These are phyloP conservation scores for Rhinichthys osculus DNA, from an alignment of 2,797 vertebrate species.

Conservation along the genomic window DNA sequence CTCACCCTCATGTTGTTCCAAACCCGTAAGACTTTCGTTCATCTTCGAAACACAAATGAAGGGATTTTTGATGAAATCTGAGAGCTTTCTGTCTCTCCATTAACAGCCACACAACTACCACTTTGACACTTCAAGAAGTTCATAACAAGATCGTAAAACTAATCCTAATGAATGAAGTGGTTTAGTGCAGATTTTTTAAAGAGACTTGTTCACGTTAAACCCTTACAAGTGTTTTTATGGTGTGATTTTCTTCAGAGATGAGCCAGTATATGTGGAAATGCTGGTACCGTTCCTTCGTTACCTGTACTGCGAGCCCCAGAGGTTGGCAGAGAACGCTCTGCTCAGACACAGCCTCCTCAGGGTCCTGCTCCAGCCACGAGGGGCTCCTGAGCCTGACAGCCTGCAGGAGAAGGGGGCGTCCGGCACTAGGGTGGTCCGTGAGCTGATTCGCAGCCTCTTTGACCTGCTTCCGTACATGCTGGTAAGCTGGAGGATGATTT, in stretches of 20 bases:
- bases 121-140: too few species aligned
- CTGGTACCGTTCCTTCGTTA: conserved; percentile 89
- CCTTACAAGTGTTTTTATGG: neutral
- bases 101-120: too few species aligned
- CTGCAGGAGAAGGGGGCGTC: neutral
- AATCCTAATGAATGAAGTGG: too few species aligned
- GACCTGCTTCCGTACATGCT: conserved; percentile 86
- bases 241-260: conserved; percentile 71
- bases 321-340: conserved; percentile 81
- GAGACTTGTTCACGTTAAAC: too few species aligned
- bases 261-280: conserved; percentile 80
- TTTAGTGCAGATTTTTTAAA: too few species aligned
- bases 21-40: too few species aligned
- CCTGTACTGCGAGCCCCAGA: conserved; percentile 90
- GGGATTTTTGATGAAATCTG: too few species aligned
- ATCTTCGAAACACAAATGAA: too few species aligned
- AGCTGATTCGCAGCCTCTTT: conserved; percentile 81
- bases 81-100: too few species aligned
- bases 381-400: conserved; percentile 38
- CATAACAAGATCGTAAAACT: too few species aligned
- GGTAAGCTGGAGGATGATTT: conserved; percentile 71
- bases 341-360: conserved; percentile 85
- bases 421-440: conserved; percentile 66
- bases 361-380: conserved; percentile 77
- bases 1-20: too few species aligned